Conservation (phyloP, 2,113 vertebrate genomes). For the Gymnogyps californianus region DNA sequence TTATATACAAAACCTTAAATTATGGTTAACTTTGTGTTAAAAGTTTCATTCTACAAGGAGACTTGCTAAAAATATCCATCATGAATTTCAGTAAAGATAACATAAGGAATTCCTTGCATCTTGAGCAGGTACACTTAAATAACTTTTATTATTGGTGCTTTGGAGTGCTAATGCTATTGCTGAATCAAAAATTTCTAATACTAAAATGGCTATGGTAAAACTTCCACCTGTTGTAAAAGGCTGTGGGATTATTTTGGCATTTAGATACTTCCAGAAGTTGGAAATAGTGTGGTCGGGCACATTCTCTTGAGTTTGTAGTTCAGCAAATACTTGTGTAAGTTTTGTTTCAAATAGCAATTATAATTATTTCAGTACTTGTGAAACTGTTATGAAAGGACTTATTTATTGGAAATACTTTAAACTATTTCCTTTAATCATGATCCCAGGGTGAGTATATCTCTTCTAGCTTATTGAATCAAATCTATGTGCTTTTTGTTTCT, state of each 20-base stretch:
- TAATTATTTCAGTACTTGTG: background rate
- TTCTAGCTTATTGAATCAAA: background rate
- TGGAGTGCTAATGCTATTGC: background rate
- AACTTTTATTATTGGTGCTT: background rate
- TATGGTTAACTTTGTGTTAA: background rate
- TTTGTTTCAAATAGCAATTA: background rate
- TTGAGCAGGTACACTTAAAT: background rate
- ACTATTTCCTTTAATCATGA: background rate
- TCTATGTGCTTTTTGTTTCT: background rate
- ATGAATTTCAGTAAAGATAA: background rate
- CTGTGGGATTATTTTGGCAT: background rate
- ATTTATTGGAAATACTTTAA: background rate
- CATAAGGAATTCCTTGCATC: background rate
- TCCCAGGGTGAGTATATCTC: background rate
- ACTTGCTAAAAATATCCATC: background rate
- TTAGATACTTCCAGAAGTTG: background rate
- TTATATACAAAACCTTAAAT: constrained; percentile 1
- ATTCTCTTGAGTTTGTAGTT: background rate
- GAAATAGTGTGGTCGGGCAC: background rate
- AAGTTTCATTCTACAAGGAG: background rate
- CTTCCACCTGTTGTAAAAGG: background rate
- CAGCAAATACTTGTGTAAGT: background rate
- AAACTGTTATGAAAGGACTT: background rate
- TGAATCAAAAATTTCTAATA: background rate
- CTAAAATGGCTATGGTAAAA: background rate